Conservation (phyloP, 2,888 invertebrate species). For the Eilema griseolum region DNA sequence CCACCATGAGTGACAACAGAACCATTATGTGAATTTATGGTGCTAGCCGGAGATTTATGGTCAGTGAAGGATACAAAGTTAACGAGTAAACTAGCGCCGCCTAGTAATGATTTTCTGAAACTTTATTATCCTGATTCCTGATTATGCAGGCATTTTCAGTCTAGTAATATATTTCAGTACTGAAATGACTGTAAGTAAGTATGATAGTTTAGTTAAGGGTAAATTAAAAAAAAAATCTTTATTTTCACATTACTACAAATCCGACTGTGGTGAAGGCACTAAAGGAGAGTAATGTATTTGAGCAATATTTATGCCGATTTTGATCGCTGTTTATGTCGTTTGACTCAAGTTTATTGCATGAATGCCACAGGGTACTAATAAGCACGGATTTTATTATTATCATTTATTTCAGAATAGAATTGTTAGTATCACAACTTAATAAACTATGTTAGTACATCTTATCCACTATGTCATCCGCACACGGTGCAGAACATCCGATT, state of each 20-base stretch:
- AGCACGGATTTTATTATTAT: too few species aligned
- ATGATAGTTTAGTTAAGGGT: not conserved
- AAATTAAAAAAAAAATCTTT: not conserved
- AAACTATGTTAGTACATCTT: too few species aligned
- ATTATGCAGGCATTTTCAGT: not conserved
- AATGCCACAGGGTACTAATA: too few species aligned
- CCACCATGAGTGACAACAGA: constrained; percentile 24
- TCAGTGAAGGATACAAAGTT: constrained; percentile 12
- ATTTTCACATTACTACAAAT: not conserved
- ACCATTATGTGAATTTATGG: constrained; percentile 35
- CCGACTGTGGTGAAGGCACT: not conserved
- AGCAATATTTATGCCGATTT: not conserved
- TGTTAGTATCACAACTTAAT: too few species aligned
- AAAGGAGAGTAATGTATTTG: not conserved
- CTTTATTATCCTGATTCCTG: constrained; percentile 6
- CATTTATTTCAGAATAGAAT: too few species aligned
- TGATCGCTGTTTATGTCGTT: not conserved
- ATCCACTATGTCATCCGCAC: too few species aligned
- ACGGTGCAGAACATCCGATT: too few species aligned
- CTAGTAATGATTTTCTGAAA: constrained; percentile 12
- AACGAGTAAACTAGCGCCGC: constrained; percentile 13
- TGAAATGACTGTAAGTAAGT: not conserved
- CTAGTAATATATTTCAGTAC: not conserved
- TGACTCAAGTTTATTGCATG: not conserved
- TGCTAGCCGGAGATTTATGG: constrained; percentile 26